Percentiles rank a stretch among this genome's conserved stretches.
Evolutionary conservation across 2,888 invertebrate genomes (phyloP).

Genomic region (Callinectes sapidus): DNA sequence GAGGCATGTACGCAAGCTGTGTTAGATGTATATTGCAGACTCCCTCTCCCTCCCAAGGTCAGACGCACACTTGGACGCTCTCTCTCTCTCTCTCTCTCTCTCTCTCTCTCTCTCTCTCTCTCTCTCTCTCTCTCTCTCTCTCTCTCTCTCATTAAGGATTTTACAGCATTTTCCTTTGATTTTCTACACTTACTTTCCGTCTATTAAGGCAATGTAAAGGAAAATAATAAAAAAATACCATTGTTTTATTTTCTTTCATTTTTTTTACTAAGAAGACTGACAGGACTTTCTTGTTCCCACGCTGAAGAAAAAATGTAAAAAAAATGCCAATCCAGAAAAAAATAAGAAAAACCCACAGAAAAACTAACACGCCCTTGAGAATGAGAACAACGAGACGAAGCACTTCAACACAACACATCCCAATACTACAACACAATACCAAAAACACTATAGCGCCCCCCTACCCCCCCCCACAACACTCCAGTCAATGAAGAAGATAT

Average conservation of each 20-base stretch:
- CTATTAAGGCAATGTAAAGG: no score
- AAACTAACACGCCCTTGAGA: not conserved
- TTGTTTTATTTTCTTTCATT: no score
- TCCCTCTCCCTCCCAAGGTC: not conserved
- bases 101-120: conserved; percentile 4
- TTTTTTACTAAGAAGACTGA: no score
- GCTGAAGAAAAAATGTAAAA: no score
- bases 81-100: conserved; percentile 12
- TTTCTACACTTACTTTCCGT: not conserved
- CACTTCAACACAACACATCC: not conserved
- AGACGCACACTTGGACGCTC: conserved; percentile 1
- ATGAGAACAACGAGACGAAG: not conserved
- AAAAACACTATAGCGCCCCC: no score
- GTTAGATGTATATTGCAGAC: conserved; percentile 10
- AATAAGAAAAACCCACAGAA: not conserved
- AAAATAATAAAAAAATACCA: no score
- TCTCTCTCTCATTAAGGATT: no score
- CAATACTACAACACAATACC: no score
- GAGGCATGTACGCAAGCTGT: not conserved
- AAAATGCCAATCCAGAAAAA: not conserved
- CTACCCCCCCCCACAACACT: no score
- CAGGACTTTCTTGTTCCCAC: no score
- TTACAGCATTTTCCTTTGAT: no score
- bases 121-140: not conserved
- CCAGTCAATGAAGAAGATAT: no score